These are phyloP conservation scores for Brassicogethes aeneus DNA, from an alignment of 2,888 invertebrate species.

Conservation along the genomic window DNA sequence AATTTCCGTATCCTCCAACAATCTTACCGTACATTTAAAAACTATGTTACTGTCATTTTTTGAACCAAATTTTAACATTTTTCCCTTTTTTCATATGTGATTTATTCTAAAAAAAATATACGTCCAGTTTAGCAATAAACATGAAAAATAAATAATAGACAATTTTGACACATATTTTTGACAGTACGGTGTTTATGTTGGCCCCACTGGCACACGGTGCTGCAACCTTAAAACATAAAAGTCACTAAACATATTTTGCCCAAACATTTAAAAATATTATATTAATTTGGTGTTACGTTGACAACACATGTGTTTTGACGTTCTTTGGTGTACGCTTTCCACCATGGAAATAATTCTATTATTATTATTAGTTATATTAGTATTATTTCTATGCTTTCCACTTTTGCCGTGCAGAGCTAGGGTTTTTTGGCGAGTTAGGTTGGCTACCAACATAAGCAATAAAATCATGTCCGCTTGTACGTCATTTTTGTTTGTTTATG, in stretches of 20 bases:
- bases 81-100: slow-evolving; percentile 19
- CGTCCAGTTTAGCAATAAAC: slow-evolving; percentile 8
- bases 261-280: too few species aligned
- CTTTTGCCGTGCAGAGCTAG: background rate
- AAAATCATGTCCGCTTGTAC: background rate
- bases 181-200: background rate
- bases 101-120: slow-evolving; percentile 8
- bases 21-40: slow-evolving; percentile 80
- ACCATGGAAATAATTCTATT: background rate
- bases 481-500: slow-evolving; percentile 3
- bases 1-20: slow-evolving; percentile 85
- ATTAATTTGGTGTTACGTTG: too few species aligned
- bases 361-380: background rate
- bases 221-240: background rate
- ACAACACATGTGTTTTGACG: too few species aligned
- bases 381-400: background rate
- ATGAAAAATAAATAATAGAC: slow-evolving; percentile 15
- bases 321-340: too few species aligned
- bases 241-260: background rate
- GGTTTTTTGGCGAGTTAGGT: background rate
- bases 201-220: background rate
- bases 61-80: slow-evolving; percentile 41
- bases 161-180: slow-evolving; percentile 16
- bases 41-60: slow-evolving; percentile 69
- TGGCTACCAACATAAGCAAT: background rate